Conservation (phyloP, 2,113 vertebrate species). For the Eonycteris spelaea region DNA sequence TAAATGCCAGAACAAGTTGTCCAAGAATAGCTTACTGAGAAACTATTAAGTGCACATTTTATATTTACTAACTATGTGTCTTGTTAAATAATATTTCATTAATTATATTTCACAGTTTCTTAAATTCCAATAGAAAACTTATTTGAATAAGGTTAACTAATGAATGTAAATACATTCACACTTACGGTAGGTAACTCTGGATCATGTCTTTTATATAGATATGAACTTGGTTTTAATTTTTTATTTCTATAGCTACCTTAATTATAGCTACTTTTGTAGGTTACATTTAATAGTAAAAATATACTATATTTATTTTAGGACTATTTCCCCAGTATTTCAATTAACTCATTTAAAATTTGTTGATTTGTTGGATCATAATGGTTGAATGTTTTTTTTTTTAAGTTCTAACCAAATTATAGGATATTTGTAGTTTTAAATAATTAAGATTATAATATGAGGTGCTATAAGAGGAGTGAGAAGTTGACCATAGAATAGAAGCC, state of each 20-base stretch:
- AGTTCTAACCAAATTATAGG: neutral
- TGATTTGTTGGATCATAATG: neutral
- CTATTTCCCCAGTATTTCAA: neutral
- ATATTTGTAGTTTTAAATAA: neutral
- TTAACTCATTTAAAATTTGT: neutral
- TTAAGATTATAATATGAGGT: neutral
- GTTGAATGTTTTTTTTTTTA: neutral
- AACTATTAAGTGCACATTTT: neutral
- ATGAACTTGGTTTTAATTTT: neutral
- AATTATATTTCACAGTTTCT: neutral
- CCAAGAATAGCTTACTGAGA: neutral
- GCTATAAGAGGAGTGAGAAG: neutral
- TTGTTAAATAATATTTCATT: slow-evolving; percentile 16
- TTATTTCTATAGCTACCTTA: neutral
- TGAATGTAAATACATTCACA: neutral
- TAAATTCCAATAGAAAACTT: neutral
- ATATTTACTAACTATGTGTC: neutral
- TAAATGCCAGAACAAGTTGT: neutral
- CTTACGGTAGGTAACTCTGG: too few relatives aligned
- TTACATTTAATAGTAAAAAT: neutral
- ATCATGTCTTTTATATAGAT: neutral
- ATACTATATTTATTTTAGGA: neutral
- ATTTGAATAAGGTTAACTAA: neutral
- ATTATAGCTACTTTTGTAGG: neutral
- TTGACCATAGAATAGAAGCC: neutral